Percentiles rank a stretch among this genome's conserved stretches.
Conservation (phyloP, 2,797 vertebrate species). For the Hyperoplus lanceolatus region DNA sequence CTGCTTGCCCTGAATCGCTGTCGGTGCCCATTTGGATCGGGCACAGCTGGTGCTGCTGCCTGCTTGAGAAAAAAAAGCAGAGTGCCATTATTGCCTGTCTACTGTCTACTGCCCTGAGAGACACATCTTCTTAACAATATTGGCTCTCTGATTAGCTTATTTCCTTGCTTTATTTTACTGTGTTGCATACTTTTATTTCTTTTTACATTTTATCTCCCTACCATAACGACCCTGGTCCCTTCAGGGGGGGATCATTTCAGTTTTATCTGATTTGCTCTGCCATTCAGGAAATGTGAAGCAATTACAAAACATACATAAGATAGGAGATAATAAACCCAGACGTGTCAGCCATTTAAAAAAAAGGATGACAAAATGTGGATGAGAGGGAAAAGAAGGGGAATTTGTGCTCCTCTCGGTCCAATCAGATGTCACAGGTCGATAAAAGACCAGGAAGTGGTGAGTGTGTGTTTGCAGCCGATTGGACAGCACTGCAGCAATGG, state of each 20-base stretch:
- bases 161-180: slow-evolving; percentile 11
- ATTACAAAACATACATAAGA: slow-evolving; percentile 12
- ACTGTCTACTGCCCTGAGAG: slow-evolving; percentile 39
- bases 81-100: slow-evolving; percentile 53
- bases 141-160: not conserved
- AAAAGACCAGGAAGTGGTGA: slow-evolving; percentile 65
- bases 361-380: slow-evolving; percentile 16
- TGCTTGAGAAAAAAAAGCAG: slow-evolving; percentile 34
- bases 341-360: slow-evolving; percentile 51
- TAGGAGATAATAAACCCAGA: slow-evolving; percentile 21
- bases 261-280: slow-evolving; percentile 23
- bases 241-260: slow-evolving; percentile 5
- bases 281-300: slow-evolving; percentile 14
- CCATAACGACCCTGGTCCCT: slow-evolving; percentile 5
- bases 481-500: slow-evolving; percentile 31
- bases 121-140: slow-evolving; percentile 31
- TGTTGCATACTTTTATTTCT: not conserved
- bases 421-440: slow-evolving; percentile 59
- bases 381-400: slow-evolving; percentile 22
- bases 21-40: slow-evolving; percentile 63
- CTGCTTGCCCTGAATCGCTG: slow-evolving; percentile 60
- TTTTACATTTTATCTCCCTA: not conserved
- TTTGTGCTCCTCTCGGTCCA: slow-evolving; percentile 43
- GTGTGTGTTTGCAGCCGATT: slow-evolving; percentile 57
- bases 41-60: slow-evolving; percentile 74